Evolutionary conservation across 1,140 invertebrate species (phyloP).

Genomic region (Anastrepha ludens): DNA sequence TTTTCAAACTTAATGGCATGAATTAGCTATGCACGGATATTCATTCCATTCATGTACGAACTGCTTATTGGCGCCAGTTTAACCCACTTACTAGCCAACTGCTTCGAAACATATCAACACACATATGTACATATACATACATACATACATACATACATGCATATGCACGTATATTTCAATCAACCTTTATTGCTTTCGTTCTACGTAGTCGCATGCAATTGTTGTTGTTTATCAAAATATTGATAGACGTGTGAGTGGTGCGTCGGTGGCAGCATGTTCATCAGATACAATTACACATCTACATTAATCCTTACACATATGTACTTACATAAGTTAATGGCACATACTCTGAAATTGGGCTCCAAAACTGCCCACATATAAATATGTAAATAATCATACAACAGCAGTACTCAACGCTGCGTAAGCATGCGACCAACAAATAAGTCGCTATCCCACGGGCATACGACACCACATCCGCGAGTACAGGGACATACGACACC

Average conservation of each 20-base stretch:
- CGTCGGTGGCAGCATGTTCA: background rate
- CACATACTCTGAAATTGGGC: no score
- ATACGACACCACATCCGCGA: no score
- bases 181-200: background rate
- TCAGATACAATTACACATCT: background rate
- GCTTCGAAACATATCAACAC: no score
- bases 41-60: background rate
- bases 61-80: background rate
- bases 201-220: background rate
- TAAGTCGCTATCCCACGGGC: no score
- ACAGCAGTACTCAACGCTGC: no score
- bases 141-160: background rate
- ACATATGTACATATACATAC: background rate
- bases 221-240: constrained; percentile 28
- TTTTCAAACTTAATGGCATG: background rate
- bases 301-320: background rate
- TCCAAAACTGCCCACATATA: no score
- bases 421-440: no score
- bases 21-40: background rate
- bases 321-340: background rate
- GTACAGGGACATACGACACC: no score
- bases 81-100: background rate
- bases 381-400: no score
- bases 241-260: background rate
- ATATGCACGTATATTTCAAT: background rate